Evolutionary conservation across 2,888 invertebrate species (phyloP).

Genomic region (Heteromurus nitidus): DNA sequence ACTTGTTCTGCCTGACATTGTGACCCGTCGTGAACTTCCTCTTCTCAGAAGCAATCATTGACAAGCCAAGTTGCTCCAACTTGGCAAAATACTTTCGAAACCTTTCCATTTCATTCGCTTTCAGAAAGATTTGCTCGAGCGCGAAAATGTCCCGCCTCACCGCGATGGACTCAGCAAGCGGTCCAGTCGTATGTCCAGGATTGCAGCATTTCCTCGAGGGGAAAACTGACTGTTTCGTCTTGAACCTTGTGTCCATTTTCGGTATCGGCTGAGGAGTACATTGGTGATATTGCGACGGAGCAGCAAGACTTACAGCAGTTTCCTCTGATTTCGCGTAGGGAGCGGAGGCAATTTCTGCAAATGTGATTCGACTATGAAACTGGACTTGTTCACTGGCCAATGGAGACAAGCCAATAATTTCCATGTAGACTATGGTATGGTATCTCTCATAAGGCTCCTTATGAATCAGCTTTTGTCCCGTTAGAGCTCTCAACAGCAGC

Average conservation of each 20-base stretch:
- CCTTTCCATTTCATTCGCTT: conserved; percentile 52
- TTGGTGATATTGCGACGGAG: not conserved
- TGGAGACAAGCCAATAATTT: conserved; percentile 46
- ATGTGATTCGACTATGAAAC: conserved; percentile 59
- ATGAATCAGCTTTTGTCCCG: conserved; percentile 68
- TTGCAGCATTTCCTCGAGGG: conserved; percentile 36
- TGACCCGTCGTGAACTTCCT: conserved; percentile 56
- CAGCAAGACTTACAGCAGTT: not conserved
- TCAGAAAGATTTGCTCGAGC: conserved; percentile 70
- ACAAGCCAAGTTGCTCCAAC: conserved; percentile 53
- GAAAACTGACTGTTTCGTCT: conserved; percentile 17
- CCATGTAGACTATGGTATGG: conserved; percentile 69
- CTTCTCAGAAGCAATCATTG: conserved; percentile 46
- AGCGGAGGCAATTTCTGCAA: conserved; percentile 71
- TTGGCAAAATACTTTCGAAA: conserved; percentile 50
- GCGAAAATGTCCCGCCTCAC: conserved; percentile 71
- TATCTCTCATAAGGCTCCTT: conserved; percentile 58
- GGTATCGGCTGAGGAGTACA: not conserved
- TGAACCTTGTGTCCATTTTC: conserved; percentile 30
- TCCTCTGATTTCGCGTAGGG: conserved; percentile 27
- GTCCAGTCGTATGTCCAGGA: conserved; percentile 54
- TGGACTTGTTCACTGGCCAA: conserved; percentile 8
- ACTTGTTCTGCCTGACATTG: conserved; percentile 69
- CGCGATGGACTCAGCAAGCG: conserved; percentile 64
- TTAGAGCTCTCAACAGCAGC: conserved; percentile 65